phyloP scores from a whole-genome alignment of 1,140 invertebrate genomes.

The Choristoneura fumiferana region DNA sequence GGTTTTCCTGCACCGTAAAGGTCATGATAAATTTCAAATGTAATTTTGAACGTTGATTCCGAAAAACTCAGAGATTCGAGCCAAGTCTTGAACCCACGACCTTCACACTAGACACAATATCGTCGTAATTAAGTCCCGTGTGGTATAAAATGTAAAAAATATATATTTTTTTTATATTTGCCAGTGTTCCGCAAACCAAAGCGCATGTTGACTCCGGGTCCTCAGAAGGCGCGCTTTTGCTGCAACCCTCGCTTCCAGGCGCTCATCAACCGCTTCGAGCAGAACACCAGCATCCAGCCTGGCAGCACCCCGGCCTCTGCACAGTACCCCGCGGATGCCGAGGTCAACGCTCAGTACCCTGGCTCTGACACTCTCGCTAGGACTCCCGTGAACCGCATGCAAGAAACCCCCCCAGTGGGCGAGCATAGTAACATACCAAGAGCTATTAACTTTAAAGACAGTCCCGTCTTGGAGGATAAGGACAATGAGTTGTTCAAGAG shows the following conservation, averaged over 20 bases:
- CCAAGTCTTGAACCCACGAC: no score
- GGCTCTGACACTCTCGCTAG: constrained; percentile 43
- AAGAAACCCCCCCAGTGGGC: constrained; percentile 50
- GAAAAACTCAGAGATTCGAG: no score
- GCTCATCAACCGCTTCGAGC: constrained; percentile 71
- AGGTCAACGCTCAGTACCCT: no score
- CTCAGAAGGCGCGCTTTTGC: constrained; percentile 50
- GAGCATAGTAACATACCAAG: constrained; percentile 59
- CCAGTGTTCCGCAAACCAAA: constrained; percentile 70
- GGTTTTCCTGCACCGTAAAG: no score
- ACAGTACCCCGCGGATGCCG: no score
- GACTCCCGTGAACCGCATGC: constrained; percentile 44
- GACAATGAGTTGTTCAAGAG: constrained; percentile 62
- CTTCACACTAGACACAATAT: no score
- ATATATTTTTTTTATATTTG: not conserved
- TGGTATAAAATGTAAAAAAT: no score
- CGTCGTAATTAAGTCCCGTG: no score
- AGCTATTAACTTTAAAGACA: constrained; percentile 72
- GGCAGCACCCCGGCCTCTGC: constrained; percentile 18
- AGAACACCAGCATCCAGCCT: not conserved
- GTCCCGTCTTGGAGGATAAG: constrained; percentile 45
- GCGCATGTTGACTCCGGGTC: constrained; percentile 68
- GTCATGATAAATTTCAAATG: no score
- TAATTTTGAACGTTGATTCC: no score
- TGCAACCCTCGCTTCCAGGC: constrained; percentile 73